phyloP scores from a whole-genome alignment of 2,888 invertebrate genomes.

The Tryphoninae sp. region DNA sequence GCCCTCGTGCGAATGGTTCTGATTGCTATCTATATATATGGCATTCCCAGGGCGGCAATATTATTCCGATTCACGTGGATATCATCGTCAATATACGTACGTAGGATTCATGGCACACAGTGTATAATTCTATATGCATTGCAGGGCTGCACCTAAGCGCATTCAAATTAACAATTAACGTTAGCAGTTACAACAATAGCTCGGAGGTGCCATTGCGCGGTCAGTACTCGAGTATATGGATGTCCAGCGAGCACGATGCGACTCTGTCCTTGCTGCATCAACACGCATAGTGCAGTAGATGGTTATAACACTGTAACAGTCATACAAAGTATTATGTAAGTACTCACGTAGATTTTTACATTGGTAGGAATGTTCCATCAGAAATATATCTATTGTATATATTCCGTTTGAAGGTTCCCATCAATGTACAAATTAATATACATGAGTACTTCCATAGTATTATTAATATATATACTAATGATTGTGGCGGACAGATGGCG shows the following conservation, averaged over 20 bases:
- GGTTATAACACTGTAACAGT: constrained; percentile 47
- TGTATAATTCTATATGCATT: constrained; percentile 54
- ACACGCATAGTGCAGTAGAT: constrained; percentile 49
- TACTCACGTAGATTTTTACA: constrained; percentile 6
- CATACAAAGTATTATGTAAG: constrained; percentile 31
- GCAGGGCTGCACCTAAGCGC: constrained; percentile 59
- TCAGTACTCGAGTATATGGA: constrained; percentile 38
- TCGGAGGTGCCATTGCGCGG: constrained; percentile 72
- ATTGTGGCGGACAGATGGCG: too few species aligned
- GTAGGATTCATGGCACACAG: constrained; percentile 58
- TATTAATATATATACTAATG: too few species aligned
- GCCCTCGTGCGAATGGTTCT: constrained; percentile 44
- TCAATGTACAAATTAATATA: too few species aligned
- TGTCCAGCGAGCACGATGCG: constrained; percentile 23
- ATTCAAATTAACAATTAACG: constrained; percentile 77
- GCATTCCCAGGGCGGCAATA: constrained; percentile 58
- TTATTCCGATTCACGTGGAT: constrained; percentile 59
- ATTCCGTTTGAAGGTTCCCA: too few species aligned
- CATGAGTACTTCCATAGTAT: too few species aligned
- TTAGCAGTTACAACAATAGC: constrained; percentile 75
- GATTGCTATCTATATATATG: constrained; percentile 35
- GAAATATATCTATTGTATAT: not conserved
- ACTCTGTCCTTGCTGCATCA: constrained; percentile 37
- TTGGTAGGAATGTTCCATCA: not conserved
- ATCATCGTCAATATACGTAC: constrained; percentile 56